Percentiles rank a stretch among this genome's conserved stretches.
Evolutionary conservation across 1,140 invertebrate genomes (phyloP).

Genomic region (Scaptomyza pallida): DNA sequence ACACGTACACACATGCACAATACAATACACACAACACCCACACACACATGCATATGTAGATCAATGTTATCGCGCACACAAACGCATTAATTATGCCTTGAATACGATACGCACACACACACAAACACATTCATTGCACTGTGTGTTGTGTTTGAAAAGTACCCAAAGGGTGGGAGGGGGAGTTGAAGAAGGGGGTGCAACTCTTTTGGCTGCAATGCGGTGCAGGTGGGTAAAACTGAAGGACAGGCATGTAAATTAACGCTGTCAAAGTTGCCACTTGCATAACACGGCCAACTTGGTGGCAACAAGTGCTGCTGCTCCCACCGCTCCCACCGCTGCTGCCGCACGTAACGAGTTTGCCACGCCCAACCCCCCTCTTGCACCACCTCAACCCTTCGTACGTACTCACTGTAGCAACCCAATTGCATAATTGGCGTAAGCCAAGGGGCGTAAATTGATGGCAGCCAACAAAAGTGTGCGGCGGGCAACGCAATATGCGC

Average conservation of each 20-base stretch:
- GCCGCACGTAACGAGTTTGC: conserved; percentile 24
- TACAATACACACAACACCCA: neutral
- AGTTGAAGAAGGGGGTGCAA: neutral
- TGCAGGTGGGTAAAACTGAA: neutral
- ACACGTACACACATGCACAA: neutral
- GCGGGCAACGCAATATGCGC: conserved; percentile 36
- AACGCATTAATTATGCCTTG: conserved; percentile 41
- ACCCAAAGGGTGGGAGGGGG: neutral
- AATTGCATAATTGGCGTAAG: conserved; percentile 45
- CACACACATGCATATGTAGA: neutral
- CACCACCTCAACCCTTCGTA: neutral
- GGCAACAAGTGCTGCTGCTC: conserved; percentile 29
- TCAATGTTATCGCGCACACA: conserved; percentile 36
- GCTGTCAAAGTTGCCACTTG: conserved; percentile 40
- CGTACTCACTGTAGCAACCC: neutral
- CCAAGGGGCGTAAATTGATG: conserved; percentile 35
- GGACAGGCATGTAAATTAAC: conserved; percentile 37
- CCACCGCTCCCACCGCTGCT: neutral
- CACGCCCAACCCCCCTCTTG: neutral
- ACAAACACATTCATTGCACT: neutral
- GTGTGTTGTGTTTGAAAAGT: conserved; percentile 8
- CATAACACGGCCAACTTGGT: conserved; percentile 19
- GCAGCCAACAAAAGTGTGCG: conserved; percentile 34
- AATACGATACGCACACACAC: neutral
- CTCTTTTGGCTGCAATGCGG: neutral